phyloP scores from a whole-genome alignment of 2,797 vertebrate genomes.

The Enteromius viviparus region DNA sequence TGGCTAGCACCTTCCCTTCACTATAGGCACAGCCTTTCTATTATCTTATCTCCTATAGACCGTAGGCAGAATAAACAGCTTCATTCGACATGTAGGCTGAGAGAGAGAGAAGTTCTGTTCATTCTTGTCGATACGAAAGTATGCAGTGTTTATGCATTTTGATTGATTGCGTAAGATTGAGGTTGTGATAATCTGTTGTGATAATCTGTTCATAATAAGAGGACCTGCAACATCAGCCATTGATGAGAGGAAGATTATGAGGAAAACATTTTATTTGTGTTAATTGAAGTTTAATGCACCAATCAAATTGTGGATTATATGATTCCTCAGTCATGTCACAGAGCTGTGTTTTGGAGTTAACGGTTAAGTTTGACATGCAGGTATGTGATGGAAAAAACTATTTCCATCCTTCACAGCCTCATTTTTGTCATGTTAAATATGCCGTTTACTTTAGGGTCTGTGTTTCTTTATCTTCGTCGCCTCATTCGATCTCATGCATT shows the following conservation, averaged over 20 bases:
- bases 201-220: not conserved
- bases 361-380: too few relatives aligned
- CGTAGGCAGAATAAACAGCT: not conserved
- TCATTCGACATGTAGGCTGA: not conserved
- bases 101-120: not conserved
- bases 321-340: not conserved
- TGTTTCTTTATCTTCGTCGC: constrained; percentile 42
- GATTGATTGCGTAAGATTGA: not conserved
- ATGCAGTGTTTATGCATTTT: not conserved
- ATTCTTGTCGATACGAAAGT: not conserved
- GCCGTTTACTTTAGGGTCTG: constrained; percentile 36
- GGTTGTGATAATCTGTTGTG: not conserved
- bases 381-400: not conserved
- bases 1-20: constrained; percentile 1
- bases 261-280: not conserved
- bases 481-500: constrained; percentile 37
- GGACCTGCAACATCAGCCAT: not conserved
- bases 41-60: not conserved
- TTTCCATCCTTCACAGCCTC: not conserved
- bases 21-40: constrained; percentile 3
- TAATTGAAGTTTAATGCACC: not conserved
- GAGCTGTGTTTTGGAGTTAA: not conserved
- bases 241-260: not conserved
- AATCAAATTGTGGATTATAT: not conserved
- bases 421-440: constrained; percentile 16